These are phyloP conservation scores for Sericinus montela DNA, from an alignment of 2,888 invertebrate genomes.

Conservation along the genomic window DNA sequence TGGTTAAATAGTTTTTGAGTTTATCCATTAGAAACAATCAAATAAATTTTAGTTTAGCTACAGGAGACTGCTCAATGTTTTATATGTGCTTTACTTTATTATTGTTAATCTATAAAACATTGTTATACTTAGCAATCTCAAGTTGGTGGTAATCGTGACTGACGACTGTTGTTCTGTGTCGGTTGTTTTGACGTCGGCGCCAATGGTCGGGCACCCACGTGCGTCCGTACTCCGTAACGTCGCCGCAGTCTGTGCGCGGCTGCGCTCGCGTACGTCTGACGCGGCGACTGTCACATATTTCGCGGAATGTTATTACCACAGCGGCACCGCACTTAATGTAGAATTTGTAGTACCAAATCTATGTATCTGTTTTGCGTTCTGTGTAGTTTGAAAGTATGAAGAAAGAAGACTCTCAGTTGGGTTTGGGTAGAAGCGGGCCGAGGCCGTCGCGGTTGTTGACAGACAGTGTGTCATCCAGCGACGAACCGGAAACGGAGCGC, in stretches of 20 bases:
- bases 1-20: too few relatives aligned
- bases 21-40: too few relatives aligned
- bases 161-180: background rate
- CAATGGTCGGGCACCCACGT: slow-evolving; percentile 34
- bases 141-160: background rate
- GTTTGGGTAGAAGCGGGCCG: slow-evolving; percentile 44
- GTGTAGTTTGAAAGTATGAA: slow-evolving; percentile 56
- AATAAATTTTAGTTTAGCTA: too few relatives aligned
- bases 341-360: slow-evolving; percentile 21
- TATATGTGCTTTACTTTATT: too few relatives aligned
- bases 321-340: slow-evolving; percentile 12
- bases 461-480: slow-evolving; percentile 69
- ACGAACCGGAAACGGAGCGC: slow-evolving; percentile 67
- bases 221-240: slow-evolving; percentile 36
- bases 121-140: too few relatives aligned
- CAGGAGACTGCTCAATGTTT: too few relatives aligned
- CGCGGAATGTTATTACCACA: slow-evolving; percentile 52
- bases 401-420: slow-evolving; percentile 51
- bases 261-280: slow-evolving; percentile 33
- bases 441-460: slow-evolving; percentile 55
- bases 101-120: too few relatives aligned
- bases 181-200: slow-evolving; percentile 26
- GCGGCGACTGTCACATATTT: slow-evolving; percentile 27
- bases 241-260: slow-evolving; percentile 59
- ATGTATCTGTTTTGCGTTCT: slow-evolving; percentile 31